Evolutionary conservation across 2,113 vertebrate species (phyloP).

Genomic region (Phalacrocorax aristotelis): DNA sequence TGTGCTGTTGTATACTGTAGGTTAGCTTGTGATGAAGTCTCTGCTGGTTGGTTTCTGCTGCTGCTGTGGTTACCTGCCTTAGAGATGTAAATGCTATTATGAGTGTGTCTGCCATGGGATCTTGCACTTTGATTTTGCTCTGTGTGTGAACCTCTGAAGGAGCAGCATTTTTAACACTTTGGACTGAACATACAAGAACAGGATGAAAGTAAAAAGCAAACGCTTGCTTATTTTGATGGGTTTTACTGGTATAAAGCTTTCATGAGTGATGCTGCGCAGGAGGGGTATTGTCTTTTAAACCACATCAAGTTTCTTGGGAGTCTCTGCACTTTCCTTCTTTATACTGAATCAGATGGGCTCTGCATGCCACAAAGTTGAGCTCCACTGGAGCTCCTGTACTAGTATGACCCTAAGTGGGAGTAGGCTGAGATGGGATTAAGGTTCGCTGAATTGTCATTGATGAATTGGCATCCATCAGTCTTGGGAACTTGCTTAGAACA

Average conservation of each 20-base stretch:
- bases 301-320: not conserved
- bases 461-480: not conserved
- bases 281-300: not conserved
- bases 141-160: not conserved
- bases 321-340: not conserved
- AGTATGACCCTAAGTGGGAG: not conserved
- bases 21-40: not conserved
- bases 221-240: not conserved
- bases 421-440: not conserved
- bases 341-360: not conserved
- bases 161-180: not conserved
- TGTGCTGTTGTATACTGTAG: not conserved
- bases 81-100: not conserved
- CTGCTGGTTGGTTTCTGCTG: not conserved
- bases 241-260: not conserved
- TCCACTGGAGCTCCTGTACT: not conserved
- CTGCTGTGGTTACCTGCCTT: not conserved
- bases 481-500: not conserved
- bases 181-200: fast-evolving
- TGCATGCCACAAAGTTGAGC: not conserved
- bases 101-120: not conserved
- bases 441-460: not conserved
- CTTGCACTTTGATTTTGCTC: not conserved
- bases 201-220: not conserved
- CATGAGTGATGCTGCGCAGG: not conserved